These are phyloP conservation scores for Oscheius sp. DNA, from an alignment of 2,888 invertebrate genomes.

Conservation along the genomic window DNA sequence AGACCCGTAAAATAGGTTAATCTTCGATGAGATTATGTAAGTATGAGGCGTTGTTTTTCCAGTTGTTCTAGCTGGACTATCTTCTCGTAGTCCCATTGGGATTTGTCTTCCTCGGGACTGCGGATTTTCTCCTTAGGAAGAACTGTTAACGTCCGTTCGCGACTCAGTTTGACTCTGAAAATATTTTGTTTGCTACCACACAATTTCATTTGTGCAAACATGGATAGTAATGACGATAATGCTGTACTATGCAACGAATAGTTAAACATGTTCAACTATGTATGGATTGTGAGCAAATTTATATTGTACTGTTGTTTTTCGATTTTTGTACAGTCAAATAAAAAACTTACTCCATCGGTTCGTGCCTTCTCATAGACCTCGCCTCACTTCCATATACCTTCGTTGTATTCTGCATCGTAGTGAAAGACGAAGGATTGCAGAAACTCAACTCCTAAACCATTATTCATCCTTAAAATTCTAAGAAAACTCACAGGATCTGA, in stretches of 20 bases:
- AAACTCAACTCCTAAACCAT: constrained; percentile 35
- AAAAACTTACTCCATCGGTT: constrained; percentile 21
- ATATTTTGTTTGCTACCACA: too few relatives aligned
- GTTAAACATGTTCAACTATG: too few relatives aligned
- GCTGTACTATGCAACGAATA: too few relatives aligned
- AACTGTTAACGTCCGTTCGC: constrained; percentile 20
- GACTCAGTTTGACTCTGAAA: constrained; percentile 1
- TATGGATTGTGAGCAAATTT: neutral
- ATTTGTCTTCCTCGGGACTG: constrained; percentile 26
- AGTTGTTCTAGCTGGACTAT: constrained; percentile 31
- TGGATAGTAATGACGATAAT: too few relatives aligned
- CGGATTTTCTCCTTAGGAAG: neutral
- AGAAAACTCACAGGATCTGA: constrained; percentile 44
- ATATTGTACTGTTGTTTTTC: too few relatives aligned
- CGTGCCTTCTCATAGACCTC: constrained; percentile 9
- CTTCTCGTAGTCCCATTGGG: constrained; percentile 40
- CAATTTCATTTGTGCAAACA: too few relatives aligned
- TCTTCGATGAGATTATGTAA: constrained; percentile 1
- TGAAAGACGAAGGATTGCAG: constrained; percentile 54
- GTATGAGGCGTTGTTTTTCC: constrained; percentile 33
- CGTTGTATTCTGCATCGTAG: constrained; percentile 50
- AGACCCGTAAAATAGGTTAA: neutral
- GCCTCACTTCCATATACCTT: constrained; percentile 50
- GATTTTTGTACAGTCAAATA: too few relatives aligned
- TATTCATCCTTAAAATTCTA: neutral